These are phyloP conservation scores for Cryptotermes secundus DNA, from an alignment of 1,140 invertebrate genomes.

Conservation along the genomic window DNA sequence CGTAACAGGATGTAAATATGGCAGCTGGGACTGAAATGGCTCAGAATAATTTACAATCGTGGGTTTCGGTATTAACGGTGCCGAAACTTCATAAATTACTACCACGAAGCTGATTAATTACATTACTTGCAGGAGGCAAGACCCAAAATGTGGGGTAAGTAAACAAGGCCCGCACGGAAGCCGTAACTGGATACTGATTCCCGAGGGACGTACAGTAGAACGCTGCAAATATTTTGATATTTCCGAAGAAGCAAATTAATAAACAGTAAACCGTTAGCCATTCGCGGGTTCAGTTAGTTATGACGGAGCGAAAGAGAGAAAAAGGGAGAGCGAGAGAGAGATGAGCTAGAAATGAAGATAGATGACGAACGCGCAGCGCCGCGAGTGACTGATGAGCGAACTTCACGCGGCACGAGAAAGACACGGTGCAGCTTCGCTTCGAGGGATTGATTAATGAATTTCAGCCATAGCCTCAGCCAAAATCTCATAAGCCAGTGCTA, in stretches of 20 bases:
- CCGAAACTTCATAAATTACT: too few species aligned
- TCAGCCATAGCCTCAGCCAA: not conserved
- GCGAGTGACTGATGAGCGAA: not conserved
- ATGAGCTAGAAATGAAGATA: conserved; percentile 28
- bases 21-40: too few species aligned
- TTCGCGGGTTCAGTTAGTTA: conserved; percentile 19
- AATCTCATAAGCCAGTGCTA: not conserved
- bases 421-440: not conserved
- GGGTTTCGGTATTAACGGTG: too few species aligned
- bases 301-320: too few species aligned
- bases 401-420: not conserved
- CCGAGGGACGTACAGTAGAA: too few species aligned
- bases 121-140: too few species aligned
- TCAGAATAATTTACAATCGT: too few species aligned
- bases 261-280: not conserved
- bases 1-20: too few species aligned
- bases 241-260: not conserved
- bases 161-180: too few species aligned
- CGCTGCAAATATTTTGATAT: not conserved
- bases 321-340: not conserved
- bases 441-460: conserved; percentile 16
- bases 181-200: too few species aligned
- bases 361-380: conserved; percentile 8
- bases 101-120: too few species aligned
- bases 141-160: too few species aligned